Conservation (phyloP, 2,797 vertebrate genomes). For the Neopelma chrysocephalum region DNA sequence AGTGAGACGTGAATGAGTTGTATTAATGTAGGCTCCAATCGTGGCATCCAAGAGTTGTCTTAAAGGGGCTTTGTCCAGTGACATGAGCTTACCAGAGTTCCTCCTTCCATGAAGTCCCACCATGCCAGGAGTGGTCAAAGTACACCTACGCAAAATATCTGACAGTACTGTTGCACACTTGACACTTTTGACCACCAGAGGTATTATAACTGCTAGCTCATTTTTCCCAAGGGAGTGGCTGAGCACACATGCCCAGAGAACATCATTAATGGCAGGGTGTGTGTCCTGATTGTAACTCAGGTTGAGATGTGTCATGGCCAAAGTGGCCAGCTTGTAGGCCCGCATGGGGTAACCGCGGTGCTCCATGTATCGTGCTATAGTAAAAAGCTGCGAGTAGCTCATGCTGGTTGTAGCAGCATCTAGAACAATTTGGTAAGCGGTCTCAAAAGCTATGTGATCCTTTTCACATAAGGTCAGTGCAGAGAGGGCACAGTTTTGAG, state of each 20-base stretch:
- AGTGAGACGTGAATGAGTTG: slow-evolving; percentile 96
- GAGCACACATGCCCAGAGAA: slow-evolving; percentile 96
- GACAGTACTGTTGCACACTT: slow-evolving; percentile 98
- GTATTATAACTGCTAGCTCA: slow-evolving; percentile 94
- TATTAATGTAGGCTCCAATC: slow-evolving; percentile 96
- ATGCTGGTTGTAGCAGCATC: slow-evolving; percentile 93
- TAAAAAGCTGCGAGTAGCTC: slow-evolving; percentile 97
- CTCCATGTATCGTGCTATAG: slow-evolving; percentile 98
- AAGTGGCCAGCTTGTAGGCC: slow-evolving; percentile 96
- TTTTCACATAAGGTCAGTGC: slow-evolving; percentile 98
- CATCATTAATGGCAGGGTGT: slow-evolving; percentile 98
- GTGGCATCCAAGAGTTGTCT: slow-evolving; percentile 96
- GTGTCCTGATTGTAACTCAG: slow-evolving; percentile 99
- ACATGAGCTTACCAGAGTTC: slow-evolving; percentile 97
- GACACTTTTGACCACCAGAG: slow-evolving; percentile 97
- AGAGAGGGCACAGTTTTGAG: slow-evolving; percentile 84
- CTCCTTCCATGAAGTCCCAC: slow-evolving; percentile 92
- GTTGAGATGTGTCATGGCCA: slow-evolving; percentile 97
- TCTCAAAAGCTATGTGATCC: slow-evolving; percentile 99
- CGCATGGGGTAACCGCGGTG: slow-evolving; percentile 96
- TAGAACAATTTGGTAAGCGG: slow-evolving; percentile 96
- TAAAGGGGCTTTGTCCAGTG: slow-evolving; percentile 96
- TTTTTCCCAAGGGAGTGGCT: slow-evolving; percentile 98
- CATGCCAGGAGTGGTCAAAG: slow-evolving; percentile 94
- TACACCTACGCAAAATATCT: slow-evolving; percentile 95